These are phyloP conservation scores for Parazoanthus darwini DNA, from an alignment of 92 coral and sea anemone genomes.

Conservation along the genomic window DNA sequence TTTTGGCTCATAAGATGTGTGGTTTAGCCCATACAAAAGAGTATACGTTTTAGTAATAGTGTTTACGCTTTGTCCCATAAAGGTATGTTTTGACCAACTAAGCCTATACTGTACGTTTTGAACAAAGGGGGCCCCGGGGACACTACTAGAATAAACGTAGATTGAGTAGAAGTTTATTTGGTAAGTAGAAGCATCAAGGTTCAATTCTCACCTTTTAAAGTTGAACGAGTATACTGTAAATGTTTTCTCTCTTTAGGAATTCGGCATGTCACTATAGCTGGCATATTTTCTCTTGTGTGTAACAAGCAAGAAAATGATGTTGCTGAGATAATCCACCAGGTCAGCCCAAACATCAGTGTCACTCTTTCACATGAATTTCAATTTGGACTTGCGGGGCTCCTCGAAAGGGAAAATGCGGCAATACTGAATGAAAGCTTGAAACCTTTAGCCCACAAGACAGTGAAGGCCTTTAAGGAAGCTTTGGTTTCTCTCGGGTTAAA, in stretches of 20 bases:
- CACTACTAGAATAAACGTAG: too few relatives aligned
- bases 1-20: too few relatives aligned
- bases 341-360: constrained; percentile 71
- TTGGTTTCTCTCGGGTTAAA: constrained; percentile 61
- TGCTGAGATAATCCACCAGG: constrained; percentile 55
- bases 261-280: constrained; percentile 76
- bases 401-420: constrained; percentile 95
- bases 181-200: too few relatives aligned
- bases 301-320: constrained; percentile 74
- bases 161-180: too few relatives aligned
- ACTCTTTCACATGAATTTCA: constrained; percentile 72
- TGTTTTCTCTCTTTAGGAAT: constrained; percentile 52
- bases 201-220: too few relatives aligned
- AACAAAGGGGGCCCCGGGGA: too few relatives aligned
- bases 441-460: constrained; percentile 76
- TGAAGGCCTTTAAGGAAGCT: constrained; percentile 73
- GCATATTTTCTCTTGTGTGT: constrained; percentile 85
- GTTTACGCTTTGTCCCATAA: too few relatives aligned
- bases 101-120: too few relatives aligned
- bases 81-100: too few relatives aligned
- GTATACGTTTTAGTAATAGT: too few relatives aligned
- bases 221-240: too few relatives aligned
- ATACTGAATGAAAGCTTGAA: constrained; percentile 91
- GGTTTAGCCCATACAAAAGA: too few relatives aligned
- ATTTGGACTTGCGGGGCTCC: constrained; percentile 77